Evolutionary conservation across 2,797 vertebrate species (phyloP).

Genomic region (Chromis chromis): DNA sequence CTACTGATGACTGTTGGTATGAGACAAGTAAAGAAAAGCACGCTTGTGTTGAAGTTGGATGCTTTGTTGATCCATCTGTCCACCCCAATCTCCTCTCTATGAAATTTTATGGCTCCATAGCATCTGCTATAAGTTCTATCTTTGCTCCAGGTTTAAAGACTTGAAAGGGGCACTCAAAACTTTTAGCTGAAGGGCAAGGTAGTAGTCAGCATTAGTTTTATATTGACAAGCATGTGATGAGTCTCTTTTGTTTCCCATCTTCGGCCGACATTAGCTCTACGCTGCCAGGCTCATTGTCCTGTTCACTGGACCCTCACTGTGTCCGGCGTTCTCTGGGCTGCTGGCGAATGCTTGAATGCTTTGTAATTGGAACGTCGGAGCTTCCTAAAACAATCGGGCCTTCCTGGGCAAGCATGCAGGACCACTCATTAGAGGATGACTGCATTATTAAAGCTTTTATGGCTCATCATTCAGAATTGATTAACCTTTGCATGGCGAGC

Average conservation of each 20-base stretch:
- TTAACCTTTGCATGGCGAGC: slow-evolving; percentile 75
- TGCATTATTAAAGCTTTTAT: slow-evolving; percentile 78
- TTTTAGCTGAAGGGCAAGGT: not conserved
- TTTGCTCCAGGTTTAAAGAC: not conserved
- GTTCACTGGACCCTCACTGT: slow-evolving; percentile 68
- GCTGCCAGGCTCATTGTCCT: slow-evolving; percentile 60
- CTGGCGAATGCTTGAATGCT: slow-evolving; percentile 71
- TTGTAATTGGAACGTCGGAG: slow-evolving; percentile 79
- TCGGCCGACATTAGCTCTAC: slow-evolving; percentile 55
- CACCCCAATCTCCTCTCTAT: no score
- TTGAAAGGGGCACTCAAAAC: not conserved
- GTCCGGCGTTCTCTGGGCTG: slow-evolving; percentile 73
- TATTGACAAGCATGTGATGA: not conserved
- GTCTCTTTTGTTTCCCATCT: slow-evolving; percentile 58
- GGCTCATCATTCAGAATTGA: slow-evolving; percentile 75
- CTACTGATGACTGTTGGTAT: not conserved
- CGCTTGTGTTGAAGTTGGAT: no score
- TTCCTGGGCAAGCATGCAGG: slow-evolving; percentile 65
- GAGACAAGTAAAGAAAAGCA: no score
- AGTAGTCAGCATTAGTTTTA: slow-evolving; percentile 1
- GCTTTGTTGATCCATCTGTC: no score
- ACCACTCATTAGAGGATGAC: slow-evolving; percentile 78
- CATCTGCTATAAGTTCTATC: no score
- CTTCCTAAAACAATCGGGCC: slow-evolving; percentile 74
- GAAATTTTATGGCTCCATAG: no score